These are phyloP conservation scores for Eospalax fontanierii DNA, from an alignment of 2,797 vertebrate species.

Conservation along the genomic window DNA sequence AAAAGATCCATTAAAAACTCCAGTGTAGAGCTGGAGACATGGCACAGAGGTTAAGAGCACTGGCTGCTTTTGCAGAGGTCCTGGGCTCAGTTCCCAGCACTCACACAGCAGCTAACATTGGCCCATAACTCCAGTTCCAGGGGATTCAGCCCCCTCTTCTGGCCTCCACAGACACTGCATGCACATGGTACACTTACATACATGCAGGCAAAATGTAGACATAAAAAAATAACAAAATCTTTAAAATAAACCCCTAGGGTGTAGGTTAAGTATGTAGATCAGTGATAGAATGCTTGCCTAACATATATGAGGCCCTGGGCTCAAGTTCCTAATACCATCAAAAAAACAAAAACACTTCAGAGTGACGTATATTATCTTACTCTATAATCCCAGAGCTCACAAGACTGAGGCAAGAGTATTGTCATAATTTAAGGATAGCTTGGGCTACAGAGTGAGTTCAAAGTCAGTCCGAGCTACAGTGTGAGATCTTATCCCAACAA, in stretches of 20 bases:
- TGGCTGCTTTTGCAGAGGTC: too few relatives aligned
- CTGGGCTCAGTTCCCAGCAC: too few relatives aligned
- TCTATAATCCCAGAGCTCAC: neutral
- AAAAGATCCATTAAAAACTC: conserved; percentile 31
- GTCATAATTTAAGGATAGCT: neutral
- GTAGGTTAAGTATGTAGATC: neutral
- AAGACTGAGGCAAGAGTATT: neutral
- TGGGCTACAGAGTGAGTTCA: neutral
- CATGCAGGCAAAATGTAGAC: too few relatives aligned
- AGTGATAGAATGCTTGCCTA: neutral
- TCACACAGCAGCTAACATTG: too few relatives aligned
- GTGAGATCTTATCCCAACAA: neutral
- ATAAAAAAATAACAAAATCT: too few relatives aligned
- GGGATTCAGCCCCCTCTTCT: too few relatives aligned
- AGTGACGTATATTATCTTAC: neutral
- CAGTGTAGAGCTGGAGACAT: neutral
- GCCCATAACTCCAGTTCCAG: too few relatives aligned
- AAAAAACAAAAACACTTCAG: neutral
- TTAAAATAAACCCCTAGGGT: neutral
- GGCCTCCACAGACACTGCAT: too few relatives aligned
- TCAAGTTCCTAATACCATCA: neutral
- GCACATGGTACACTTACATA: too few relatives aligned
- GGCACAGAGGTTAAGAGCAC: too few relatives aligned
- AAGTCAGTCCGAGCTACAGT: neutral
- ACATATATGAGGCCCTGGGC: neutral